Percentiles rank a stretch among this genome's conserved stretches.
Evolutionary conservation across 2,888 invertebrate species (phyloP).

Genomic region (Ectropis crepuscularia): DNA sequence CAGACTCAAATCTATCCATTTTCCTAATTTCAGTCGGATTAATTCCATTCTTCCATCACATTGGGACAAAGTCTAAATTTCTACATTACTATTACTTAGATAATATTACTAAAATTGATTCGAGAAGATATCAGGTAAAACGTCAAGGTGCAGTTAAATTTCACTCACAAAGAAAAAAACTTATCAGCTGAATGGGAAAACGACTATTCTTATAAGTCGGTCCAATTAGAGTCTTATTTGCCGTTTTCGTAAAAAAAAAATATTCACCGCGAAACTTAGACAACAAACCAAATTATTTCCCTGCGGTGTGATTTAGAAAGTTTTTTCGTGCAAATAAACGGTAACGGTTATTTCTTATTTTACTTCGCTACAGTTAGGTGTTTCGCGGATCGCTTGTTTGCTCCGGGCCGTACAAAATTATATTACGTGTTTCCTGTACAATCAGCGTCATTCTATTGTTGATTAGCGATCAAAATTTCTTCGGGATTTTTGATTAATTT

Average conservation of each 20-base stretch:
- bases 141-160: too few species aligned
- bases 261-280: conserved; percentile 50
- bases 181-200: conserved; percentile 2
- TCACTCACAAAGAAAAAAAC: too few species aligned
- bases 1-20: too few species aligned
- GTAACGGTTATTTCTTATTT: conserved; percentile 56
- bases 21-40: too few species aligned
- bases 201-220: neutral
- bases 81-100: too few species aligned
- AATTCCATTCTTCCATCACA: too few species aligned
- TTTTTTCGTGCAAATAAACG: conserved; percentile 52
- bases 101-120: too few species aligned
- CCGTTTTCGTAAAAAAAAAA: conserved; percentile 38
- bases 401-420: conserved; percentile 26
- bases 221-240: conserved; percentile 40
- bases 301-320: conserved; percentile 56
- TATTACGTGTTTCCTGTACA: conserved; percentile 24
- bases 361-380: conserved; percentile 51
- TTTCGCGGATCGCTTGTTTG: conserved; percentile 43
- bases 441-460: neutral
- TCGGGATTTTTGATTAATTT: neutral
- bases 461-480: neutral
- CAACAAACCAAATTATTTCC: conserved; percentile 57
- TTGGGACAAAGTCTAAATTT: too few species aligned
- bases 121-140: too few species aligned